Base-by-base conservation (phyloP, 1,140 invertebrate species). In the Meteorus sp. region DNA sequence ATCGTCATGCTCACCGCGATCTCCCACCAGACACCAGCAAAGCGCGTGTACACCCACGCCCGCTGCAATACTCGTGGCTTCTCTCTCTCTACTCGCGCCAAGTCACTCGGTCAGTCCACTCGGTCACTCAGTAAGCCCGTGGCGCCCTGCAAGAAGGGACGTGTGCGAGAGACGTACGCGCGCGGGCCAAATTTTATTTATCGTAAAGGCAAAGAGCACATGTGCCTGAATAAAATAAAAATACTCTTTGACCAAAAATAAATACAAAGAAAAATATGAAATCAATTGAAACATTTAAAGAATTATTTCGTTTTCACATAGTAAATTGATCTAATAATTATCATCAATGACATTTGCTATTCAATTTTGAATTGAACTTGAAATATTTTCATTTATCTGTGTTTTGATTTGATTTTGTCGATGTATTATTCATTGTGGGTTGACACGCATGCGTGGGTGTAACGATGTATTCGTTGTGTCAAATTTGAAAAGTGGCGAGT, bases 41-140 rank as follows among this genome's bases (percentile, higher is more conserved):
- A 15, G 2, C 75, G 74, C 74, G 76, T 76, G 75, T 73, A 72
- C 76, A 77, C 75, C 76, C 76, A 77, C 76, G 76, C 74, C 70
- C 64, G 63, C 61, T 61, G 62, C 15, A 6, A n/a, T n/a, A 51
- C 55, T 60, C 60, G 69, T 69, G 65, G 60, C 48, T 61, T 57
- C 55, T 63, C 48, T 57, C 55, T 63, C 48, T 51, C 48, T 25
- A 20, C 29, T 51, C 19, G 47, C 33, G 45, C 50, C n/a, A 29
- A 50, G 56, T 44, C 56, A 56, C 39, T 55, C 52, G 52, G 47
- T 59, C 68, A 65, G 61, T 65, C 64, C 69, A 66, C 63, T 73
- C 73, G 62, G 60, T 70, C 65, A 64, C 59, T 67, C 75, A 75
- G 74, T 76, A 70, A 74, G 76, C 71, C 74, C 72, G 73, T 73